These are phyloP conservation scores for Orchesellides sinensis DNA, from an alignment of 2,888 invertebrate genomes.

Conservation along the genomic window DNA sequence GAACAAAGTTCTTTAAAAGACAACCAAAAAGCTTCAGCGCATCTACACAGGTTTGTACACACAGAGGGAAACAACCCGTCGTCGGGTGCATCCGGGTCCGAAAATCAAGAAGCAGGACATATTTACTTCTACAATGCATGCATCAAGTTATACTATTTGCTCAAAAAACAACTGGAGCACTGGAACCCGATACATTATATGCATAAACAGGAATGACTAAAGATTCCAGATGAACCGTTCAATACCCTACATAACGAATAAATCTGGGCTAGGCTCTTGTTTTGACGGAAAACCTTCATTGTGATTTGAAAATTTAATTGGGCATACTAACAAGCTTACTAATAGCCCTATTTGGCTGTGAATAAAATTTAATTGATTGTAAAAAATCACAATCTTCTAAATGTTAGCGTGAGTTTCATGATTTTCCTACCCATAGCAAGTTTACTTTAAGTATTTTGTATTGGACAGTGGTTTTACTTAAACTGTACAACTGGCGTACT, in stretches of 20 bases:
- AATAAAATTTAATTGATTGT: too few species aligned
- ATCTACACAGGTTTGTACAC: not conserved
- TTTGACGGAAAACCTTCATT: too few species aligned
- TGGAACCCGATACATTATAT: slow-evolving; percentile 20
- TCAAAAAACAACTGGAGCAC: slow-evolving; percentile 45
- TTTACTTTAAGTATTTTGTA: not conserved
- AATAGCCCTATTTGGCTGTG: too few species aligned
- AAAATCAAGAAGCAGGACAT: slow-evolving; percentile 8
- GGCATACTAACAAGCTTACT: too few species aligned
- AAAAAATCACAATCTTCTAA: too few species aligned
- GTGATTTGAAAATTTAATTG: too few species aligned
- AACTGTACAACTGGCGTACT: slow-evolving; percentile 50
- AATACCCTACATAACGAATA: slow-evolving; percentile 4
- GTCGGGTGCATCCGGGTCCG: slow-evolving; percentile 51
- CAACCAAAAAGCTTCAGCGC: slow-evolving; percentile 39
- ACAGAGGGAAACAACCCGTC: slow-evolving; percentile 42
- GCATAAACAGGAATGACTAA: slow-evolving; percentile 26
- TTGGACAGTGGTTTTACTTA: not conserved
- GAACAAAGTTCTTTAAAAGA: not conserved
- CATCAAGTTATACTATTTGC: slow-evolving; percentile 10
- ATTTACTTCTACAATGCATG: not conserved
- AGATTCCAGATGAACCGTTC: slow-evolving; percentile 50
- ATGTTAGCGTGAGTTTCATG: too few species aligned
- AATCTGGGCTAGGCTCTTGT: slow-evolving; percentile 26
- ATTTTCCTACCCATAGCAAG: too few species aligned